Percentiles rank a stretch among this genome's conserved stretches.
Conservation (phyloP, 1,140 invertebrate genomes). For the Melanaphis sacchari region DNA sequence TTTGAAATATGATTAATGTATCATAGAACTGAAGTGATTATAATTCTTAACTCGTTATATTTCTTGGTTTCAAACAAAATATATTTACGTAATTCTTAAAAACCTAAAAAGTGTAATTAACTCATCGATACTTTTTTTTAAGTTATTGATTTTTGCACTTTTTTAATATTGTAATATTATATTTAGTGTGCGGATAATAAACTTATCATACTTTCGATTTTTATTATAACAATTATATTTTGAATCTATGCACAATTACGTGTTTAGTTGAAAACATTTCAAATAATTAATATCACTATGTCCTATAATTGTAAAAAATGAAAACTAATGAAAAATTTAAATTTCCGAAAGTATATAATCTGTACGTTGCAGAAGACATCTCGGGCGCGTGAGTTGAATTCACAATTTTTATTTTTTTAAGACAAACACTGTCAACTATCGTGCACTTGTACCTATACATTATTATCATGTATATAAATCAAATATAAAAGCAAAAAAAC, state of each 20-base stretch:
- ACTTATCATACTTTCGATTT: neutral
- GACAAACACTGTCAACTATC: neutral
- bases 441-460: neutral
- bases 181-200: neutral
- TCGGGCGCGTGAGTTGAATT: neutral
- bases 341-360: neutral
- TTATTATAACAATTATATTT: conserved; percentile 7
- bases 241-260: neutral
- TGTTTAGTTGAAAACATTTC: neutral
- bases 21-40: no score
- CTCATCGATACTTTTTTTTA: neutral
- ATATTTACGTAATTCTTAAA: neutral
- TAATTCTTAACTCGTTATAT: no score
- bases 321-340: neutral
- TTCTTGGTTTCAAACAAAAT: neutral
- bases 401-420: neutral
- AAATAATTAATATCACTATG: neutral
- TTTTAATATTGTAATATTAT: neutral
- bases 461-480: neutral
- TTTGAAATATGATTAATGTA: no score
- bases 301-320: no score
- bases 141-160: neutral
- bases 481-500: neutral
- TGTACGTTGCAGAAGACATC: neutral
- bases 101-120: neutral